Base-by-base conservation (phyloP, 2,113 vertebrate genomes). In the Ascaphus truei region DNA sequence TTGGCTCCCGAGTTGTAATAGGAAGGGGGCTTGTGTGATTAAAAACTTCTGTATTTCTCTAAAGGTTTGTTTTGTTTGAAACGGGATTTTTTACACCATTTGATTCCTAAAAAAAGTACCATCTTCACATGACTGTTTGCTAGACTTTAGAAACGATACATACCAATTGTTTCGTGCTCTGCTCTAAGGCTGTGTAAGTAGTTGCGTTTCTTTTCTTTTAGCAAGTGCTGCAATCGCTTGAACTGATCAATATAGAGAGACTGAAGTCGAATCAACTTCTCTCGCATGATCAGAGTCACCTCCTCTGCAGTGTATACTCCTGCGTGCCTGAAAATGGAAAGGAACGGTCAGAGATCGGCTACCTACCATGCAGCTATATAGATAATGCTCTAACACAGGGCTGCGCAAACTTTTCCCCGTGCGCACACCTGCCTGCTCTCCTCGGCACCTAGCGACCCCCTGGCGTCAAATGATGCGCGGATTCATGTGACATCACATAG, bases 181-280 rank as follows among this genome's bases (percentile, higher is more conserved):
- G 83, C 83, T 80, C 93, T 96, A 34, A 95, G 88, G 76, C 83
- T 93, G 80, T 98, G 97, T 74, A 98, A 85, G 73, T 92, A 99
- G 1, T 89, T 80, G 0, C 96, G 89, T 16, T 96, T 98, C 76
- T 98, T 98, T 85, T 98, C 97, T 77, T 98, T 98, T 13, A 99
- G 89, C 3, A 99, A 83, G 78, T 98, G 95, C 82, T 99, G 97
- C 43, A 98, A 90, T 1, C 96, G 83, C 69, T 98, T 98, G 88
- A 99, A 98, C 82, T 99, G 97, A 79, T 99, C 97, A 0, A 99
- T 99, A 79, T 98, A 99, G 33, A 99, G 92, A 0, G 96, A 98
- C 73, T 99, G 97, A 20, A 99, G 90, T 3, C 95, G 82, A 80
- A 99, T 99, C 59, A 98, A 91, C 76, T 98, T 99, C 68, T 99